A percentile compares a stretch with the other conserved stretches of the same genome.
Evolutionary conservation across 2,797 vertebrate species (phyloP).

Genomic region (Girardinus metallicus): DNA sequence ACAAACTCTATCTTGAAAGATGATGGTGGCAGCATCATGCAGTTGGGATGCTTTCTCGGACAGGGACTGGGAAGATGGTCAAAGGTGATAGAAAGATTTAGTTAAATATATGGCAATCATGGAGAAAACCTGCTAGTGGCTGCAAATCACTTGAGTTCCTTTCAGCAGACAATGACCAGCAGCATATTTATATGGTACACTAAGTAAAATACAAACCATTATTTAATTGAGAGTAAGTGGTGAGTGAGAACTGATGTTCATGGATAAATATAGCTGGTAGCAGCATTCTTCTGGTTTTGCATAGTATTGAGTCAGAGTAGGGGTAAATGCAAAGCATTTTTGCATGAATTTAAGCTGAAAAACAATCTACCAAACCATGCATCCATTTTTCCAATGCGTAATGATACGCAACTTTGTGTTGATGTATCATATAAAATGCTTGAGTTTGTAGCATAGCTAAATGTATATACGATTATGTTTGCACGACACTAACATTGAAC

Average conservation of each 20-base stretch:
- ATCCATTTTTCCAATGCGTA: not conserved
- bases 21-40: not conserved
- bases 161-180: not conserved
- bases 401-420: not conserved
- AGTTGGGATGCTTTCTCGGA: not conserved
- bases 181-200: not conserved
- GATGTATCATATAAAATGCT: no score
- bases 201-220: not conserved
- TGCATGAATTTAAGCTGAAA: not conserved
- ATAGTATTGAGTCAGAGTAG: not conserved
- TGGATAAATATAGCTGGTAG: not conserved
- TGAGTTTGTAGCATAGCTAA: not conserved
- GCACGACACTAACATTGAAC: constrained; percentile 31
- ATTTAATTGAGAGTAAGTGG: not conserved
- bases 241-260: not conserved
- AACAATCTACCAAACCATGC: not conserved
- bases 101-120: not conserved
- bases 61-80: not conserved
- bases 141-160: not conserved
- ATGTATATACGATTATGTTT: not conserved
- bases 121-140: not conserved
- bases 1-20: not conserved
- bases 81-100: not conserved
- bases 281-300: not conserved
- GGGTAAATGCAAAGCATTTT: not conserved